Base-by-base conservation (phyloP, 2,797 vertebrate species). In the Channa striata region DNA sequence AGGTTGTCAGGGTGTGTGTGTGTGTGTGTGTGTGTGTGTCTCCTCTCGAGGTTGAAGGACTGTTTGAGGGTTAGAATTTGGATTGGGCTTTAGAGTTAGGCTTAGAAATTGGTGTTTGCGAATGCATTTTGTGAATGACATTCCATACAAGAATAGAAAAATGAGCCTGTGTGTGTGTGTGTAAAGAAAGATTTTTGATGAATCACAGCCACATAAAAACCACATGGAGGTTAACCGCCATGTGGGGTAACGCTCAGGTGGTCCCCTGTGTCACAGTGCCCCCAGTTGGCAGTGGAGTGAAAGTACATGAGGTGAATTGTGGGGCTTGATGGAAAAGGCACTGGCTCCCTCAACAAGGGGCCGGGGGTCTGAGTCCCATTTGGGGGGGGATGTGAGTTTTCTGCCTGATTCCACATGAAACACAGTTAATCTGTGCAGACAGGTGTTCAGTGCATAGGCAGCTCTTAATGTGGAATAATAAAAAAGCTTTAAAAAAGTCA, bases 311-410 rank as follows among this genome's bases (percentile, higher is more conserved):
- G 2, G 0, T 6, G 1, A 8, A 7, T 2, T 17, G 82, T 79
- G 86, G 89, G 90, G 89, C 90, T 87, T 92, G 89, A 91, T 91
- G 80, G 86, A 91, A 90, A 91, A 91, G 91, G 88, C 91, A 89
- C 87, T 91, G 90, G 88, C 87, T 83, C 87, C 87, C 74, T 89
- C 86, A 93, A 84, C 89, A 89, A 93, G 86, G 87, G 90, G 91
- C 89, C 92, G 88, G 91, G 87, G 89, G 91, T 92, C 91, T 86
- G 82, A 87, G 85, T 91, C 87, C 89, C 84, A 87, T 90, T 87
- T 91, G 86, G 83, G 86, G 83, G 86, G 84, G 90, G 84, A 42
- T 42, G 40, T 42, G 1, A 5, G 1, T 44, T 44, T 44, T 44
- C 25, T 30, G 25, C 25, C 25, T 4, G 25, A 30, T 4, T 42